phyloP scores from a whole-genome alignment of 2,113 vertebrate genomes.

The Phocoena sinus region DNA sequence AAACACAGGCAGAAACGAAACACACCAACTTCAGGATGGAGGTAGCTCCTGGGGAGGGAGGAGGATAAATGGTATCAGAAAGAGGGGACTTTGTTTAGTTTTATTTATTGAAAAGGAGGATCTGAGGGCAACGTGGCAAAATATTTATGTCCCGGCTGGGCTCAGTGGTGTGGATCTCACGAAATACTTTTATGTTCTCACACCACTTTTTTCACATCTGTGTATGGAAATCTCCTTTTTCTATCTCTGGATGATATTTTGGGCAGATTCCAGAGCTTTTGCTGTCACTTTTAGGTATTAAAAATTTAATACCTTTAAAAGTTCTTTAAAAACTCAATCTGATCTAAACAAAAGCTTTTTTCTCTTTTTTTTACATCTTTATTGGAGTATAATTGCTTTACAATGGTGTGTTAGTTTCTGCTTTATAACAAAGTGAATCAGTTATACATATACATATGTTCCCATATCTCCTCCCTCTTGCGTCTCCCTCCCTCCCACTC shows the following conservation, averaged over 20 bases:
- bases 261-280: not conserved
- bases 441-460: too few relatives aligned
- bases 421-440: too few relatives aligned
- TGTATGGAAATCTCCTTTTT: not conserved
- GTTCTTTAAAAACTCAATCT: not conserved
- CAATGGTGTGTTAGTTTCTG: too few relatives aligned
- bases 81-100: not conserved
- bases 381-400: too few relatives aligned
- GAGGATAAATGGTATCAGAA: not conserved
- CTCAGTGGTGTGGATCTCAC: not conserved
- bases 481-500: too few relatives aligned
- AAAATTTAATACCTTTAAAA: not conserved
- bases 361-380: too few relatives aligned
- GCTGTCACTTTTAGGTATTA: not conserved
- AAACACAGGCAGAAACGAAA: not conserved
- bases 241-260: not conserved
- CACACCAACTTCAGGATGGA: not conserved
- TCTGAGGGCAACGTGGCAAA: not conserved
- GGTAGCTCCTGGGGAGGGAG: not conserved
- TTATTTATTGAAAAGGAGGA: slow-evolving; percentile 1
- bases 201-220: not conserved
- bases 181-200: not conserved
- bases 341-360: not conserved
- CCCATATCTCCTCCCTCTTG: too few relatives aligned
- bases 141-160: not conserved